These are phyloP conservation scores for Drosophila arizonae DNA, from an alignment of 1,140 invertebrate genomes.

Conservation along the genomic window DNA sequence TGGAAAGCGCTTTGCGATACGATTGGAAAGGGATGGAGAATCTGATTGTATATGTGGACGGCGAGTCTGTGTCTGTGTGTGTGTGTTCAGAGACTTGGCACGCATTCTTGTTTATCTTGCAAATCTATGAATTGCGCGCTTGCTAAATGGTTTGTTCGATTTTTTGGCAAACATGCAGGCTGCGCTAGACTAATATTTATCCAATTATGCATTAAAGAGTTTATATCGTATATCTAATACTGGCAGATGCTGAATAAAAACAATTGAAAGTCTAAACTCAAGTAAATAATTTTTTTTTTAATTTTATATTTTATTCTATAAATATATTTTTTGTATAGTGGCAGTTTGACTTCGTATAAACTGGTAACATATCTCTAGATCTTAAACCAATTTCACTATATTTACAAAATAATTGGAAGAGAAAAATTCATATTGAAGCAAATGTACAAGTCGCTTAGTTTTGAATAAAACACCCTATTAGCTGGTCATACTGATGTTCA, in stretches of 20 bases:
- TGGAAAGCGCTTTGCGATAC: background rate
- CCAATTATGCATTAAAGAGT: conserved; percentile 1
- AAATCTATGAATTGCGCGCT: conserved; percentile 37
- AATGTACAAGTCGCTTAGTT: no score
- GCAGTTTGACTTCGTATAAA: no score
- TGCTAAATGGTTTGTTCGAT: conserved; percentile 21
- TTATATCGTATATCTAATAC: background rate
- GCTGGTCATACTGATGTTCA: conserved; percentile 35
- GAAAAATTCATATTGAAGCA: no score
- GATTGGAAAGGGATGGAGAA: background rate
- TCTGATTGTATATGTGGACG: background rate
- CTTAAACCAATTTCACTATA: no score
- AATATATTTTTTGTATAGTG: no score
- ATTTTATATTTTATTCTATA: no score
- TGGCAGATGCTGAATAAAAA: background rate
- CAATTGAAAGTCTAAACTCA: background rate
- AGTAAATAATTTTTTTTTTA: no score
- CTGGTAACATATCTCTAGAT: no score
- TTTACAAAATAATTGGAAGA: no score
- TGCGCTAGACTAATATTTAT: conserved; percentile 37
- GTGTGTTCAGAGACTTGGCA: conserved; percentile 33
- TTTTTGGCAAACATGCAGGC: conserved; percentile 26
- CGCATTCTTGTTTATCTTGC: conserved; percentile 53
- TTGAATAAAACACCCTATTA: no score
- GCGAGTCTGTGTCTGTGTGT: background rate